Percentiles rank a stretch among this genome's conserved stretches.
phyloP scores from a whole-genome alignment of 2,888 invertebrate genomes.

The Nebria brevicollis region DNA sequence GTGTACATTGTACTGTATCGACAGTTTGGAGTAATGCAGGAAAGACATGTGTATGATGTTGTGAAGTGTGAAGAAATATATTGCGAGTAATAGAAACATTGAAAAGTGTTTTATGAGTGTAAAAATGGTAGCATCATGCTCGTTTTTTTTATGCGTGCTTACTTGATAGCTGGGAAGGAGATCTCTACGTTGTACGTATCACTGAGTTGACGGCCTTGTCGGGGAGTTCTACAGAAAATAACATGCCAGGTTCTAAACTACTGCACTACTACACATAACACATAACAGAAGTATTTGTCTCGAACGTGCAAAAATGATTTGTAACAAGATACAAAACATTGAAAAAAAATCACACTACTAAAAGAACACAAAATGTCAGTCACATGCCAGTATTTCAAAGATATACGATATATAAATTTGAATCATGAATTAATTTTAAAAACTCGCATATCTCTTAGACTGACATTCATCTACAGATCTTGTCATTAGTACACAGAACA shows the following conservation, averaged over 20 bases:
- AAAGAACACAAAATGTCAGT: conserved; percentile 22
- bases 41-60: no score
- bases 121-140: conserved; percentile 39
- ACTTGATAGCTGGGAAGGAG: conserved; percentile 92
- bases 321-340: conserved; percentile 14
- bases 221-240: conserved; percentile 72
- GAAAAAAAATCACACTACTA: conserved; percentile 18
- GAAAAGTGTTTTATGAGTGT: not conserved
- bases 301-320: conserved; percentile 50
- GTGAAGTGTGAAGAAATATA: not conserved
- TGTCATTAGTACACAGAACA: conserved; percentile 23
- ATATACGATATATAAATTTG: not conserved
- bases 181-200: conserved; percentile 93
- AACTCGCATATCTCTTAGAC: conserved; percentile 20
- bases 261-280: conserved; percentile 55
- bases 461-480: conserved; percentile 23
- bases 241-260: conserved; percentile 59
- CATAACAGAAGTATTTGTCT: conserved; percentile 49
- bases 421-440: not conserved
- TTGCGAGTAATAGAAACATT: not conserved
- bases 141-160: conserved; percentile 63
- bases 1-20: no score
- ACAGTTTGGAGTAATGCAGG: no score
- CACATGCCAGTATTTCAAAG: conserved; percentile 19
- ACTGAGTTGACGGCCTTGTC: conserved; percentile 87